Evolutionary conservation across 2,113 vertebrate genomes (phyloP).

Genomic region (Pterocles burchelli): DNA sequence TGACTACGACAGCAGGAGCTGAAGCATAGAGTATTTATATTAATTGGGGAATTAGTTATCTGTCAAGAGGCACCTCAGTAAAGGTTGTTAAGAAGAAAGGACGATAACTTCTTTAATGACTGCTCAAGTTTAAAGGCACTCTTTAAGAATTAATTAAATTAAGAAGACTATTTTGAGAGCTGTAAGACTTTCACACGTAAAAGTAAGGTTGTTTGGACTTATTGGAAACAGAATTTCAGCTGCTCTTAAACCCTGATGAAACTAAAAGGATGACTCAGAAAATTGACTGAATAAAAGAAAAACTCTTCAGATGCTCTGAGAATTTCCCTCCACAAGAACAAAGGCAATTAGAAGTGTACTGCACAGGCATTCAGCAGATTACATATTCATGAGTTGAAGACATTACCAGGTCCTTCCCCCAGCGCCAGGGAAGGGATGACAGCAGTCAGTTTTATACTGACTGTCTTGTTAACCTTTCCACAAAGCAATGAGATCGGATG

Average conservation of each 20-base stretch:
- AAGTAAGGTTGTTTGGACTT: neutral
- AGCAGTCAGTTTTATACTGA: neutral
- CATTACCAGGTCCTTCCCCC: neutral
- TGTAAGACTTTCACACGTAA: neutral
- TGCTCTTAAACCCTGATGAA: neutral
- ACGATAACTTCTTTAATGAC: slow-evolving; percentile 39
- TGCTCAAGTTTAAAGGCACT: slow-evolving; percentile 31
- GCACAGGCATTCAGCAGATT: neutral
- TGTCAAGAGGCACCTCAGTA: neutral
- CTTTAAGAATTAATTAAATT: slow-evolving; percentile 54
- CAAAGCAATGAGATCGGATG: neutral
- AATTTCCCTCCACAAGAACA: neutral
- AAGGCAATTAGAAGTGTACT: slow-evolving; percentile 17
- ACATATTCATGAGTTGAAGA: neutral
- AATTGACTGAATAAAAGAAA: neutral
- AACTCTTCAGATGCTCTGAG: neutral
- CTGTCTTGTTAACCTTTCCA: neutral
- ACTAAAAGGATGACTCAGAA: neutral
- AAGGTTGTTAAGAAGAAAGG: neutral
- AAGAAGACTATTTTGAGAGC: slow-evolving; percentile 27
- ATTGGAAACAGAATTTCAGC: neutral
- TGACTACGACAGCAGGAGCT: neutral
- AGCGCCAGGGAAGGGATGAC: neutral
- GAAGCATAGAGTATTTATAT: slow-evolving; percentile 11
- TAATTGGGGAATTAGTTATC: slow-evolving; percentile 39